Evolutionary conservation across 2,888 invertebrate species (phyloP).

Genomic region (Acanthoscelides obtectus): DNA sequence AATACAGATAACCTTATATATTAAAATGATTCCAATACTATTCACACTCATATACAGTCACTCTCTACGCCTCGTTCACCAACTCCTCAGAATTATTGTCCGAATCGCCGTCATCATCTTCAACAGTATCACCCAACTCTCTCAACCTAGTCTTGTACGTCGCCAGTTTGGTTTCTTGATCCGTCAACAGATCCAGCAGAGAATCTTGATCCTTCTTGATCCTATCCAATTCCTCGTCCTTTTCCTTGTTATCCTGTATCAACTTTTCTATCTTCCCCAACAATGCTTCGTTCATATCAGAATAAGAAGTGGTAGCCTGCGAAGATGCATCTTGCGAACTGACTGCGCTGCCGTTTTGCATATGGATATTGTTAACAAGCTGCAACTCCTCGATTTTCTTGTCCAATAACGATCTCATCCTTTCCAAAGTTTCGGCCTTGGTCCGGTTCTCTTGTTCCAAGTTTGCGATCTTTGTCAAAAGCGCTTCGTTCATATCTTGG

Average conservation of each 20-base stretch:
- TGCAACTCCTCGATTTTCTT: neutral
- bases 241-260: constrained; percentile 28
- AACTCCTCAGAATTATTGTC: neutral
- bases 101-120: constrained; percentile 40
- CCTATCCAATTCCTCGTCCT: constrained; percentile 40
- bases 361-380: neutral
- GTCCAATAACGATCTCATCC: neutral
- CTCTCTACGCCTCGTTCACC: neutral
- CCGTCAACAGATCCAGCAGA: constrained; percentile 79
- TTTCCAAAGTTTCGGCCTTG: neutral
- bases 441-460: neutral
- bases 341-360: too few relatives aligned
- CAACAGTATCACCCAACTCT: constrained; percentile 42
- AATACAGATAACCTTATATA: neutral
- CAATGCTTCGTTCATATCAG: neutral
- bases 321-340: neutral
- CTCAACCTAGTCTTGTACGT: constrained; percentile 40
- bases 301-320: too few relatives aligned
- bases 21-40: too few relatives aligned
- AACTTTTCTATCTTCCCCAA: constrained; percentile 5
- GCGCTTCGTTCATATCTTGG: neutral
- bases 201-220: constrained; percentile 91
- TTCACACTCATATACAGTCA: too few relatives aligned
- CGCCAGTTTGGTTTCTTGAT: constrained; percentile 64
- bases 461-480: neutral